Evolutionary conservation across 1,140 invertebrate genomes (phyloP).

Genomic region (Macrosteles quadrilineatus): DNA sequence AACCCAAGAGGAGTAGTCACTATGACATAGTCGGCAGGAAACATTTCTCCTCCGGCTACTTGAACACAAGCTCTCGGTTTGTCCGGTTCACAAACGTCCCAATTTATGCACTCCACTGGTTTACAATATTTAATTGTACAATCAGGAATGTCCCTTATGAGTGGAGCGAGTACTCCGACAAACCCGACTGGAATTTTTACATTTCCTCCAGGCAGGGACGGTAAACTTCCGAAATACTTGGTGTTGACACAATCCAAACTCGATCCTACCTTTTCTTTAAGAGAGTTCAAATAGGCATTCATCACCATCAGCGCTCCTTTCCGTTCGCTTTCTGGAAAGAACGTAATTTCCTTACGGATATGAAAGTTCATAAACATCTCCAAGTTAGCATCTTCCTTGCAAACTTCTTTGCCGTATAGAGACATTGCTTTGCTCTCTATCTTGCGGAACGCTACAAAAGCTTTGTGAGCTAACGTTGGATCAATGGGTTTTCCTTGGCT

Average conservation of each 20-base stretch:
- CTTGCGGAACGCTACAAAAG: constrained; percentile 12
- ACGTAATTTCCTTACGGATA: constrained; percentile 65
- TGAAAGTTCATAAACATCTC: constrained; percentile 63
- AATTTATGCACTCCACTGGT: constrained; percentile 30
- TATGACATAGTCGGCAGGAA: constrained; percentile 76
- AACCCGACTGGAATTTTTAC: constrained; percentile 38
- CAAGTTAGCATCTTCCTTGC: constrained; percentile 59
- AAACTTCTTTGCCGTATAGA: constrained; percentile 53
- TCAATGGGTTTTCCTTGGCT: constrained; percentile 29
- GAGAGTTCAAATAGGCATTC: constrained; percentile 62
- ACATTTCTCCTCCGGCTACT: constrained; percentile 70
- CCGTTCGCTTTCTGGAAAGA: constrained; percentile 66
- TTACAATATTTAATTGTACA: constrained; percentile 34
- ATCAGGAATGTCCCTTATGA: constrained; percentile 35
- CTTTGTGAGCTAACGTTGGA: constrained; percentile 7
- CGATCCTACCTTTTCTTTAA: constrained; percentile 61
- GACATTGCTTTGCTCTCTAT: constrained; percentile 11
- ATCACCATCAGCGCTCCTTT: constrained; percentile 62
- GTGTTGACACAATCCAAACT: constrained; percentile 58
- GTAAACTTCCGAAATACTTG: constrained; percentile 27
- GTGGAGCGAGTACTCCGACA: constrained; percentile 35
- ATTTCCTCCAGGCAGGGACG: constrained; percentile 39
- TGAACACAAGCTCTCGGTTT: constrained; percentile 60
- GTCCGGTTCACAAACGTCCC: constrained; percentile 35
- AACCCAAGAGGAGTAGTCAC: constrained; percentile 81